Percentiles rank a stretch among this genome's conserved stretches.
Evolutionary conservation across 2,888 invertebrate genomes (phyloP).

Genomic region (Dendrolimus pini): DNA sequence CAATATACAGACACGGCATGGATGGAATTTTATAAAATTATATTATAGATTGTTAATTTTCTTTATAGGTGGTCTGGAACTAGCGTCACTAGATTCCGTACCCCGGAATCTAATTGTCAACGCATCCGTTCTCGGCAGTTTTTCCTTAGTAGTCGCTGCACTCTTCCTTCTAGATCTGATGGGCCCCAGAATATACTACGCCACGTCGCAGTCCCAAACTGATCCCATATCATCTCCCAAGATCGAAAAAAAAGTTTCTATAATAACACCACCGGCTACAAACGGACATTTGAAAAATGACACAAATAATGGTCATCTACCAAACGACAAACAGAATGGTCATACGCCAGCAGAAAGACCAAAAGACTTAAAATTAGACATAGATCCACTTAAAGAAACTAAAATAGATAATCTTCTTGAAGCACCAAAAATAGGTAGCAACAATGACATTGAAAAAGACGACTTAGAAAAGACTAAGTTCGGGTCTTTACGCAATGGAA

Average conservation of each 20-base stretch:
- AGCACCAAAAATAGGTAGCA: slow-evolving; percentile 37
- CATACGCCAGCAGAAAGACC: slow-evolving; percentile 40
- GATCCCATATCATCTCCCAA: slow-evolving; percentile 45
- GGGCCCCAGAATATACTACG: slow-evolving; percentile 69
- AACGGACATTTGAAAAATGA: slow-evolving; percentile 33
- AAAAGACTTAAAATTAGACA: slow-evolving; percentile 39
- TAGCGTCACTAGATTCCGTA: slow-evolving; percentile 83
- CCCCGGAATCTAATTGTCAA: slow-evolving; percentile 81
- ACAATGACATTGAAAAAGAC: slow-evolving; percentile 45
- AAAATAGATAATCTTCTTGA: slow-evolving; percentile 27
- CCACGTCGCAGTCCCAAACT: slow-evolving; percentile 58
- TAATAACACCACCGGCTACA: slow-evolving; percentile 28
- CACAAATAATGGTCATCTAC: slow-evolving; percentile 21
- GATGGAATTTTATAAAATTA: too few species aligned
- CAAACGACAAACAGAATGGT: slow-evolving; percentile 23
- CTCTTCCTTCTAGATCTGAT: slow-evolving; percentile 82
- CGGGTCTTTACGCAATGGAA: slow-evolving; percentile 58
- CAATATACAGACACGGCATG: too few species aligned
- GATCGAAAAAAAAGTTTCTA: slow-evolving; percentile 50
- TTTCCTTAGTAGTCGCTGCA: slow-evolving; percentile 81
- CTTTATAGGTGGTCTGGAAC: slow-evolving; percentile 78
- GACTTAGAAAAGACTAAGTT: slow-evolving; percentile 60
- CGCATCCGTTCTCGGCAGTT: slow-evolving; percentile 81
- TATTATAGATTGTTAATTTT: not conserved
- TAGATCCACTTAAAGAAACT: slow-evolving; percentile 3